Percentiles rank a stretch among this genome's conserved stretches.
Conservation (phyloP, 2,888 invertebrate species). For the Thumatha senex region DNA sequence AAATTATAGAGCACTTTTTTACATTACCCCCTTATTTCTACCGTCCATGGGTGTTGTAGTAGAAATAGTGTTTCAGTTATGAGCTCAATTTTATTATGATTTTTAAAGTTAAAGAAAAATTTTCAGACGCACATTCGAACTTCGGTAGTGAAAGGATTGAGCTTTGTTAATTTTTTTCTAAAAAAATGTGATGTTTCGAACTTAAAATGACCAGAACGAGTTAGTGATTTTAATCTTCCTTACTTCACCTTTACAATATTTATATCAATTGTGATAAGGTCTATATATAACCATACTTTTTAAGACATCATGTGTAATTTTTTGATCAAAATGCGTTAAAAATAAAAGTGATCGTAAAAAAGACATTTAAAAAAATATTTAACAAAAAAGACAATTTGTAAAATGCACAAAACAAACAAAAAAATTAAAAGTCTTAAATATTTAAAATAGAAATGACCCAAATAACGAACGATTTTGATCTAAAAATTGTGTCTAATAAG, state of each 20-base stretch:
- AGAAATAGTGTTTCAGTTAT: conserved; percentile 47
- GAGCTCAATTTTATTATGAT: conserved; percentile 25
- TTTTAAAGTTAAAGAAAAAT: conserved; percentile 16
- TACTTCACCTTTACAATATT: conserved; percentile 36
- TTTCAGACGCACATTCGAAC: conserved; percentile 32
- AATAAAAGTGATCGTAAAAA: background rate
- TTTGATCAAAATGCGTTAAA: conserved; percentile 19
- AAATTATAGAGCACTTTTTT: conserved; percentile 23
- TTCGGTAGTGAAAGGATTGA: conserved; percentile 32
- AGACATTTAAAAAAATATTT: background rate
- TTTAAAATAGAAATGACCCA: background rate
- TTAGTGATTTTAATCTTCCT: conserved; percentile 42
- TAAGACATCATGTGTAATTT: conserved; percentile 12
- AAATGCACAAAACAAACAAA: background rate
- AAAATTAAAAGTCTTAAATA: background rate
- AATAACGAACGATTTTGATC: conserved; percentile 19
- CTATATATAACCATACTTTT: conserved; percentile 34
- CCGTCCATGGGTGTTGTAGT: conserved; percentile 79
- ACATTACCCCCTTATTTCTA: conserved; percentile 55
- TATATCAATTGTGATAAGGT: conserved; percentile 40
- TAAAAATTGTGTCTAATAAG: conserved; percentile 22
- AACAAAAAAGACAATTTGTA: background rate
- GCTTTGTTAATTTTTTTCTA: conserved; percentile 22
- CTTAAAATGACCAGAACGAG: conserved; percentile 40
- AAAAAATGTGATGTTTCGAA: conserved; percentile 40